These are phyloP conservation scores for Tichodroma muraria DNA, from an alignment of 2,113 vertebrate species.

Conservation along the genomic window DNA sequence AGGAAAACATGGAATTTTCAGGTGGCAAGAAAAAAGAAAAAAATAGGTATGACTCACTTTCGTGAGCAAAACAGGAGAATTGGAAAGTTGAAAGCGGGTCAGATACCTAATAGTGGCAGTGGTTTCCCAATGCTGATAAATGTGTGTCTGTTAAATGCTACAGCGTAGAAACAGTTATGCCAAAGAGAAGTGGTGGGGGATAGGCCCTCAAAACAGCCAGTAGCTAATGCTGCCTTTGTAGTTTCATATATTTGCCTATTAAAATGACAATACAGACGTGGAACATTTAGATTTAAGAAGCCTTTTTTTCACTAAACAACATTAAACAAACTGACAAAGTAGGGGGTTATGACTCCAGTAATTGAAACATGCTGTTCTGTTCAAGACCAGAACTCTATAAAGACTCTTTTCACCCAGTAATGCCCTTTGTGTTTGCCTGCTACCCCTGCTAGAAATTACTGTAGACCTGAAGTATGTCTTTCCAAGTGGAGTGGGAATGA, in stretches of 20 bases:
- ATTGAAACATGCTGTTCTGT: slow-evolving; percentile 73
- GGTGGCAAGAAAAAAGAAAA: neutral
- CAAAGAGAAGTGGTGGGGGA: neutral
- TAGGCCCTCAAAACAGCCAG: slow-evolving; percentile 28
- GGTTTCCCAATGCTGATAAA: neutral
- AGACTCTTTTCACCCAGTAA: slow-evolving; percentile 56
- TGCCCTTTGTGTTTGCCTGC: slow-evolving; percentile 60
- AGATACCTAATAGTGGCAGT: neutral
- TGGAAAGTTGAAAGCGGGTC: neutral
- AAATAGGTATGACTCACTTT: neutral
- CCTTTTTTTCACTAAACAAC: slow-evolving; percentile 68
- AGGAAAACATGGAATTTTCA: neutral
- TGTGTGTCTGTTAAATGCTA: neutral
- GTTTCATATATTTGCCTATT: slow-evolving; percentile 67
- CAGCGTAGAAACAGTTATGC: neutral
- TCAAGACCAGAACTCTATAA: slow-evolving; percentile 60
- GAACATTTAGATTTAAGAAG: slow-evolving; percentile 70
- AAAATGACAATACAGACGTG: slow-evolving; percentile 70
- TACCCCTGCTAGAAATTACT: slow-evolving; percentile 36
- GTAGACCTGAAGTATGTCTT: slow-evolving; percentile 25
- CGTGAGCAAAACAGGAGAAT: neutral
- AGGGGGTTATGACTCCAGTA: slow-evolving; percentile 67
- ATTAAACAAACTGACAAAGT: slow-evolving; percentile 66
- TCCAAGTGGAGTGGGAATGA: slow-evolving; percentile 35
- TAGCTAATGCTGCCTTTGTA: slow-evolving; percentile 60